These are phyloP conservation scores for Bubo blakistoni DNA, from an alignment of 2,113 vertebrate genomes.

Conservation along the genomic window DNA sequence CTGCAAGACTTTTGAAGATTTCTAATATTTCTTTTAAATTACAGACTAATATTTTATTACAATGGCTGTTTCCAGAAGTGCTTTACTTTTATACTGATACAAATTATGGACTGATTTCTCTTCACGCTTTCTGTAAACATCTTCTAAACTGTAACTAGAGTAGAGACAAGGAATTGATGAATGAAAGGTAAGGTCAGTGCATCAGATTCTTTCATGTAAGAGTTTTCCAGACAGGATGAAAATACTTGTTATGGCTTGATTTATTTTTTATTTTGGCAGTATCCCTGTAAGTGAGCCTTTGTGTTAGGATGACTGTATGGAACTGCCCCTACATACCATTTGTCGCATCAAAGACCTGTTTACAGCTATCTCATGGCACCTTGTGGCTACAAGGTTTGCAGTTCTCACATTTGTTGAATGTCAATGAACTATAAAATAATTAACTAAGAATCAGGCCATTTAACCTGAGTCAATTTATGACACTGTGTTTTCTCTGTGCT, in stretches of 20 bases:
- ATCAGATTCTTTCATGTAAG: not conserved
- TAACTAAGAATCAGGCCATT: slow-evolving; percentile 28
- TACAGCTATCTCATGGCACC: slow-evolving; percentile 43
- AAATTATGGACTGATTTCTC: not conserved
- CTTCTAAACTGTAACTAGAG: not conserved
- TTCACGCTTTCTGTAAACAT: not conserved
- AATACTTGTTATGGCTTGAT: not conserved
- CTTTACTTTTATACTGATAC: not conserved
- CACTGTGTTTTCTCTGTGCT: not conserved
- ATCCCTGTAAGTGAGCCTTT: slow-evolving; percentile 14
- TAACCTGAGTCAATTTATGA: slow-evolving; percentile 43
- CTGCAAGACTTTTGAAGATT: not conserved
- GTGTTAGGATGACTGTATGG: not conserved
- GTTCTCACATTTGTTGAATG: slow-evolving; percentile 62
- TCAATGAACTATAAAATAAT: slow-evolving; percentile 68
- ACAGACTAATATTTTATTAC: not conserved
- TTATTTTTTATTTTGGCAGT: slow-evolving; percentile 17
- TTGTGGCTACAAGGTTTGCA: slow-evolving; percentile 20
- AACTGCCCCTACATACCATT: slow-evolving; percentile 42
- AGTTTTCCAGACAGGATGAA: slow-evolving; percentile 12
- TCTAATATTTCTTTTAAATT: not conserved
- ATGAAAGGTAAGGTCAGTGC: not conserved
- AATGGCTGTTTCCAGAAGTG: not conserved
- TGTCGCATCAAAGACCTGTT: slow-evolving; percentile 71
- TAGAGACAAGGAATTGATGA: not conserved